These are phyloP conservation scores for Sander lucioperca DNA, from an alignment of 2,113 vertebrate genomes.

Conservation along the genomic window DNA sequence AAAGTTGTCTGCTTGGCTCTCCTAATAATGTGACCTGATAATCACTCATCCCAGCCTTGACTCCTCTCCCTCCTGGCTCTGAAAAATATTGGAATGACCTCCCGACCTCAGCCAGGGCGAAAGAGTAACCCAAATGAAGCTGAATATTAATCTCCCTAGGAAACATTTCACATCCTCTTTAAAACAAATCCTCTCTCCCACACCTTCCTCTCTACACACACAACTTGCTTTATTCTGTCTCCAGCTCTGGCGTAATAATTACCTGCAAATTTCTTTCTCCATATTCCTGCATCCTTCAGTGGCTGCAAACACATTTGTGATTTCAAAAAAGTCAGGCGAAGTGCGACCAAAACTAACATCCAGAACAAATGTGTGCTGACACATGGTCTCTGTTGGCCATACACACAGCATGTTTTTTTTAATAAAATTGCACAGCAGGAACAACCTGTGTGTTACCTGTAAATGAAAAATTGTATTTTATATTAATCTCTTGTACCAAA, in stretches of 20 bases:
- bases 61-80: constrained; percentile 46
- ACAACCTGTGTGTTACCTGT: neutral
- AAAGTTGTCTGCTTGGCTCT: constrained; percentile 56
- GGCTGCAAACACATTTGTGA: neutral
- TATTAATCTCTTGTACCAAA: constrained; percentile 4
- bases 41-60: constrained; percentile 63
- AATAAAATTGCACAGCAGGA: neutral
- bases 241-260: neutral
- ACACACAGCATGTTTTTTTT: neutral
- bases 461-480: neutral
- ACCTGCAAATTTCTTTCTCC: neutral
- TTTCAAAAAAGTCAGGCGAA: constrained; percentile 4
- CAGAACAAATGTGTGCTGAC: neutral
- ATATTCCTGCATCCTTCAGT: neutral
- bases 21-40: constrained; percentile 62
- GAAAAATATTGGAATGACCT: constrained; percentile 72
- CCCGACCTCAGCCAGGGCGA: constrained; percentile 42
- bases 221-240: constrained; percentile 13
- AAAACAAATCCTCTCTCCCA: constrained; percentile 40
- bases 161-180: constrained; percentile 58
- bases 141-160: constrained; percentile 60
- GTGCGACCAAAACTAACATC: neutral
- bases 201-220: neutral
- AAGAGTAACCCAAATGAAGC: constrained; percentile 45
- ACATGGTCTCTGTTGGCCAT: neutral